Evolutionary conservation across 2,113 vertebrate genomes (phyloP), one percentile per base, ranked within the genome.

Genomic region (Toxotes jaculatrix): DNA sequence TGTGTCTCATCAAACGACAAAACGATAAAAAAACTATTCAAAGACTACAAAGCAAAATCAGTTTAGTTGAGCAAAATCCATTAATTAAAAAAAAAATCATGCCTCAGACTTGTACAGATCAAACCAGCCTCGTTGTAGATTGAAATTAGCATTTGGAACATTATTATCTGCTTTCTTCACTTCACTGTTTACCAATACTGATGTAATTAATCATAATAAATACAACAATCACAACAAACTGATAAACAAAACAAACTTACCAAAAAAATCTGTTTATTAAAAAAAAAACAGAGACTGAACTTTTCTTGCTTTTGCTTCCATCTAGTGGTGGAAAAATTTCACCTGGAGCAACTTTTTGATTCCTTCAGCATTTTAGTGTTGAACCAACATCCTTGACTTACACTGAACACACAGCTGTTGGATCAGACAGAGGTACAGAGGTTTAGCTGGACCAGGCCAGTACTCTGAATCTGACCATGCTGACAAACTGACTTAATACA

Each of bases 291-390:
- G 49, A 27, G n/a, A 5, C 34, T 68, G 53, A 61, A 47, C 12
- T n/a, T 6, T 2, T 51, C 4, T 55, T 40, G 82, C 13, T 23
- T 80, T 60, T 87, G 84, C 70, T 79, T 40, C 88, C 84, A 79
- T 79, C 84, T 85, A 84, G 84, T 84, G 87, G 87, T 38, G 36
- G 31, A 38, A 56, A 7, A 5, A 6, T 7, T 42, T 1, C 51
- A n/a, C 40, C 8, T 31, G 61, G 23, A 59, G 36, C 4, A 43
- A n/a, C 14, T 19, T 21, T 36, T 36, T 42, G 19, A 47, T 31
- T 32, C 36, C 2, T 40, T 42, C 43, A 59, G 27, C n/a, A 17
- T 3, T 49, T 7, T 7, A 57, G n/a, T 4, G 36, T 16, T 27
- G 38, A 64, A 27, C 43, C 19, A 42, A 23, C n/a, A 6, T 43